These are phyloP conservation scores for Nebria salina DNA, from an alignment of 2,888 invertebrate species.

Conservation along the genomic window DNA sequence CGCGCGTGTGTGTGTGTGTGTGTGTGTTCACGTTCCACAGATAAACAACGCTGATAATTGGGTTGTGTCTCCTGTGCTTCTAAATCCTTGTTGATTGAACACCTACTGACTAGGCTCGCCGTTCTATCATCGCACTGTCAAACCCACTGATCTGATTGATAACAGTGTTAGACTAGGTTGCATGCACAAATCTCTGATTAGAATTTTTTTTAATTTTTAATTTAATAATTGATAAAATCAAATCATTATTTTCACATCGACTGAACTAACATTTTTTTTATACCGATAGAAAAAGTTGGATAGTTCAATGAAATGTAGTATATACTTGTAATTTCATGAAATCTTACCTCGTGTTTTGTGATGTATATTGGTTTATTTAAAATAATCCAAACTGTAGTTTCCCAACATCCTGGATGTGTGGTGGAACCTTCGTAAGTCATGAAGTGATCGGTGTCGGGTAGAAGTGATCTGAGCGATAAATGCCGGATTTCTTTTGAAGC, in stretches of 20 bases:
- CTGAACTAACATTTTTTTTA: too few species aligned
- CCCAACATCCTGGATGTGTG: constrained; percentile 98
- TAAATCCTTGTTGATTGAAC: neutral
- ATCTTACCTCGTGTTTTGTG: constrained; percentile 89
- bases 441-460: constrained; percentile 93
- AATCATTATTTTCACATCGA: too few species aligned
- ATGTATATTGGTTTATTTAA: constrained; percentile 98
- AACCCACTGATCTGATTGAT: constrained; percentile 3
- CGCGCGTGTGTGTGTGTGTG: neutral
- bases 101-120: neutral
- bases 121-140: constrained; percentile 6
- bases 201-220: too few species aligned
- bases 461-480: constrained; percentile 83
- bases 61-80: constrained; percentile 15
- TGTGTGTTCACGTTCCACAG: constrained; percentile 41
- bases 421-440: constrained; percentile 98
- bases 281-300: too few species aligned
- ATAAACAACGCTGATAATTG: constrained; percentile 45
- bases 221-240: too few species aligned
- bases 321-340: neutral
- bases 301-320: too few species aligned
- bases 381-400: constrained; percentile 99
- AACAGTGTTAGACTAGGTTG: neutral
- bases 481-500: constrained; percentile 84
- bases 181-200: too few species aligned